phyloP scores from a whole-genome alignment of 64 coral and sea anemone genomes.

The Exaiptasia diaphana region DNA sequence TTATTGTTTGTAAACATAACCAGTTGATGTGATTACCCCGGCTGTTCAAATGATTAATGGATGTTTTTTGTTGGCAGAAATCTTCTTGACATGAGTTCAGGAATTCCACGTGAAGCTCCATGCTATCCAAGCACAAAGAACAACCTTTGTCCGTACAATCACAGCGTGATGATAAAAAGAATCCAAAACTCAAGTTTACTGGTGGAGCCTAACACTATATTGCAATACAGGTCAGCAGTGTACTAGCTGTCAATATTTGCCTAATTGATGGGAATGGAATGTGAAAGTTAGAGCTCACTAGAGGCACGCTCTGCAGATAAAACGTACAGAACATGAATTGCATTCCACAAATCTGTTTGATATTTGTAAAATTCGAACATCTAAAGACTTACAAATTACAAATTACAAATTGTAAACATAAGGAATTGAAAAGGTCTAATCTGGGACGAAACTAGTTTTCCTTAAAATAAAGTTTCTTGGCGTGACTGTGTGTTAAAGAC shows the following conservation, averaged over 20 bases:
- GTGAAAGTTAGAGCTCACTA: neutral
- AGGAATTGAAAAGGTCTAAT: too few species aligned
- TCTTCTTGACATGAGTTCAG: conserved; percentile 57
- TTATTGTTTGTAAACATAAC: too few species aligned
- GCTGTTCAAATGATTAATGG: too few species aligned
- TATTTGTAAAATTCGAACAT: too few species aligned
- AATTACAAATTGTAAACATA: too few species aligned
- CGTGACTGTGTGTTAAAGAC: too few species aligned
- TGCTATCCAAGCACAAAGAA: conserved; percentile 41
- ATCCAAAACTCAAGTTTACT: conserved; percentile 17
- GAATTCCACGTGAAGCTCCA: conserved; percentile 69
- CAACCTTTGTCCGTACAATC: conserved; percentile 36
- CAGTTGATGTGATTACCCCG: too few species aligned
- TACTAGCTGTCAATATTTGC: neutral
- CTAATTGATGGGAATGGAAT: neutral
- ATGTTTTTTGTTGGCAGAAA: conserved; percentile 20
- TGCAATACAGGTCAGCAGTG: conserved; percentile 31
- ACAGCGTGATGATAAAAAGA: conserved; percentile 29
- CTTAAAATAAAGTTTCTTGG: too few species aligned
- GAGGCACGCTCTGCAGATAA: neutral
- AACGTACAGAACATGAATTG: neutral
- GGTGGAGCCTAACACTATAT: neutral
- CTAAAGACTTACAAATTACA: too few species aligned
- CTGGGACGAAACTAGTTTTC: too few species aligned
- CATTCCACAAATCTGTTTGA: too few species aligned